Evolutionary conservation across 2,888 invertebrate genomes (phyloP).

Genomic region (Galerucella pusilla): DNA sequence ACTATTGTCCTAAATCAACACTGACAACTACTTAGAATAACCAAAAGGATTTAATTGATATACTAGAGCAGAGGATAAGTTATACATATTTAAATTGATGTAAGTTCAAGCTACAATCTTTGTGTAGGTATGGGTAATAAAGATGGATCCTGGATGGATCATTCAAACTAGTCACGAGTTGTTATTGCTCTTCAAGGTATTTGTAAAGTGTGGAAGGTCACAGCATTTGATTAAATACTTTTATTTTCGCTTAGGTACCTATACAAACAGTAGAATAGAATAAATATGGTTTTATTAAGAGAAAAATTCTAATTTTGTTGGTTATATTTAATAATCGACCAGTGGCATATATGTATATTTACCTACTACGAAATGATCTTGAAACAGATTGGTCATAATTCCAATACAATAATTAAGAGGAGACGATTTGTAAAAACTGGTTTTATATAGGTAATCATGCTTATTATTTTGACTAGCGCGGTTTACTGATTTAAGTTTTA

Average conservation of each 20-base stretch:
- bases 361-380: neutral
- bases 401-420: neutral
- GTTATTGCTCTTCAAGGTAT: conserved; percentile 1
- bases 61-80: no score
- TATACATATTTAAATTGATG: no score
- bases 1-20: no score
- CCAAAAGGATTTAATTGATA: no score
- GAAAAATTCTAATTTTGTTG: neutral
- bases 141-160: neutral
- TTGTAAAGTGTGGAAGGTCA: neutral
- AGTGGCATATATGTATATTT: neutral
- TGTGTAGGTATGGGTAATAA: no score
- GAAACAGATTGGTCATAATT: neutral
- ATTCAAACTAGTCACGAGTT: neutral
- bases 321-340: neutral
- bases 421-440: conserved; percentile 29
- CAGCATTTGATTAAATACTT: neutral
- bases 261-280: neutral
- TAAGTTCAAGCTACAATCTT: no score
- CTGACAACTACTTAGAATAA: no score
- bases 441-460: conserved; percentile 3
- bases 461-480: conserved; percentile 7
- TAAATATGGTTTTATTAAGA: neutral
- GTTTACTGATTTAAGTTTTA: conserved; percentile 15
- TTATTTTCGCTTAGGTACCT: neutral